A percentile compares a stretch with the other conserved stretches of the same genome.
phyloP scores from a whole-genome alignment of 2,113 vertebrate genomes.

The Rhinoptilus africanus region DNA sequence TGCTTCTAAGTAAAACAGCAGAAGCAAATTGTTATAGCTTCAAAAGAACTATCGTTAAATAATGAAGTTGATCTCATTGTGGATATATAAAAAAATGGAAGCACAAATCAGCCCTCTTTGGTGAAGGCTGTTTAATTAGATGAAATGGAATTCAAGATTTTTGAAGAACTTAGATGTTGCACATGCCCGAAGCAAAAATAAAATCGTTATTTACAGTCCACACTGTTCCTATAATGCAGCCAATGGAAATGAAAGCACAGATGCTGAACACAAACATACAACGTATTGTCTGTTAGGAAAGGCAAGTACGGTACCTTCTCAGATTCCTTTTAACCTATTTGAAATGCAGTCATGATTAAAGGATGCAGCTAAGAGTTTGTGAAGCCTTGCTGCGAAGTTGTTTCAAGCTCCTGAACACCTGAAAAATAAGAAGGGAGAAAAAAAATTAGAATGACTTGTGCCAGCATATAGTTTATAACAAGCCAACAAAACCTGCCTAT shows the following conservation, averaged over 20 bases:
- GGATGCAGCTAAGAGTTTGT: constrained; percentile 49
- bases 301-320: constrained; percentile 69
- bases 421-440: constrained; percentile 60
- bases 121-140: neutral
- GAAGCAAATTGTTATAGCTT: neutral
- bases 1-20: neutral
- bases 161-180: neutral
- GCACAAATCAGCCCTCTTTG: neutral
- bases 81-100: neutral
- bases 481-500: neutral
- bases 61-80: neutral
- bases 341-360: constrained; percentile 77
- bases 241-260: neutral
- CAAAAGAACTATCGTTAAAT: constrained; percentile 22
- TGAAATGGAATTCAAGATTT: neutral
- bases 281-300: neutral
- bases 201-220: neutral
- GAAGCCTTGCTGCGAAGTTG: constrained; percentile 28
- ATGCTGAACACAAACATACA: neutral
- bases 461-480: neutral
- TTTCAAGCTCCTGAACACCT: constrained; percentile 66
- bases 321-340: constrained; percentile 75
- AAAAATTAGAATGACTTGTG: neutral
- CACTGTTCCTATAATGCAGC: neutral
- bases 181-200: neutral